Conservation (phyloP, 2,797 vertebrate species). For the Lacerta agilis region DNA sequence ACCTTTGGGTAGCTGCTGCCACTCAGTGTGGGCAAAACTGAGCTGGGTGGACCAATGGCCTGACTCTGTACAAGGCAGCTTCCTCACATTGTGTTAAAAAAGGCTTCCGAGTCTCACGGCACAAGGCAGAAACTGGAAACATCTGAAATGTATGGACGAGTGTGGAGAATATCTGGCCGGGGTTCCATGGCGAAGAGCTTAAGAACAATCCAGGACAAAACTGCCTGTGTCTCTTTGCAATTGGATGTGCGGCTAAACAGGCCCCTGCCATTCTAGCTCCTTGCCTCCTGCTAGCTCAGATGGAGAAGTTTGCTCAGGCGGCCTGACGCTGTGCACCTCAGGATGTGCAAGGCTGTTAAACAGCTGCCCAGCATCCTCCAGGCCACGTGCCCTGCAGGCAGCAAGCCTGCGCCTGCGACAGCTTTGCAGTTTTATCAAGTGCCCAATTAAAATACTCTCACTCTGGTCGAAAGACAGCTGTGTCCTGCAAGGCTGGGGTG, state of each 20-base stretch:
- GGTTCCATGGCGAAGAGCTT: background rate
- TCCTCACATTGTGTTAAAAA: no score
- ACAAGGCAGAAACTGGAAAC: no score
- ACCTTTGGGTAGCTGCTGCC: no score
- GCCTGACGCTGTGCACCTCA: fast-evolving
- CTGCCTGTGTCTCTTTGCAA: background rate
- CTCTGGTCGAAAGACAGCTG: background rate
- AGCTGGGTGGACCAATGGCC: no score
- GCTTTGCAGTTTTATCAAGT: fast-evolving
- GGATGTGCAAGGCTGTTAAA: background rate
- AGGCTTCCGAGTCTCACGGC: no score
- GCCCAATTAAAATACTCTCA: slow-evolving; percentile 33
- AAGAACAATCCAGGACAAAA: background rate
- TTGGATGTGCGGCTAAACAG: background rate
- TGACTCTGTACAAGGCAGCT: no score
- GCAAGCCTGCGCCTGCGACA: background rate
- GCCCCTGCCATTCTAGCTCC: background rate
- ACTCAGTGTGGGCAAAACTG: no score
- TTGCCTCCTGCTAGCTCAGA: background rate
- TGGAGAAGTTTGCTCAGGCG: background rate
- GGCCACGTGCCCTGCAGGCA: fast-evolving
- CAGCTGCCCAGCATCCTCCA: background rate
- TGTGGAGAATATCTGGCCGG: no score
- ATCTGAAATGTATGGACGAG: no score
- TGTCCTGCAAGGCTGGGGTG: fast-evolving